These are phyloP conservation scores for Drosophila rufa DNA, from an alignment of 1,140 invertebrate species.

Conservation along the genomic window DNA sequence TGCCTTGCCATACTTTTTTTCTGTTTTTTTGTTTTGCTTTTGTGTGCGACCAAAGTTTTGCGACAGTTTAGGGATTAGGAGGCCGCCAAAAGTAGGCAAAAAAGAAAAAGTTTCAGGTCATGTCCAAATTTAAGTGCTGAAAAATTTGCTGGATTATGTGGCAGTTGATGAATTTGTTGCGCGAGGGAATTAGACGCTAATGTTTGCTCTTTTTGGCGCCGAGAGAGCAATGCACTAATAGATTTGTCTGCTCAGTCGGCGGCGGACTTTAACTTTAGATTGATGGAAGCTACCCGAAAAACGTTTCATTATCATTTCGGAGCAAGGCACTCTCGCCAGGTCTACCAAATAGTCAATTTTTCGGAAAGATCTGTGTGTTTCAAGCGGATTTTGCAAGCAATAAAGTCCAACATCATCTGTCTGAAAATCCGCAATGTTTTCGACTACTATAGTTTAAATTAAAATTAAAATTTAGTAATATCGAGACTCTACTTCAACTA, in stretches of 20 bases:
- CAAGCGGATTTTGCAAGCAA: too few relatives aligned
- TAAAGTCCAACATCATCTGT: too few relatives aligned
- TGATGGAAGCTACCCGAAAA: slow-evolving; percentile 26
- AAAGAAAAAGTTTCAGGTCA: slow-evolving; percentile 65
- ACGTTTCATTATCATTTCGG: slow-evolving; percentile 44
- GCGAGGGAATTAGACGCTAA: slow-evolving; percentile 70
- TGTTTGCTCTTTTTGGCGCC: slow-evolving; percentile 35
- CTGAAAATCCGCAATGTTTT: too few relatives aligned
- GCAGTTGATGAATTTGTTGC: slow-evolving; percentile 76
- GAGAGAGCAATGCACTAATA: slow-evolving; percentile 65
- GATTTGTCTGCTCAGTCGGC: slow-evolving; percentile 50
- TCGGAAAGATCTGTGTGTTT: not conserved
- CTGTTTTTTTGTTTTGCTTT: slow-evolving; percentile 23
- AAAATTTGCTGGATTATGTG: slow-evolving; percentile 78
- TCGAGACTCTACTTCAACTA: too few relatives aligned
- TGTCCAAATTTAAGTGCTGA: slow-evolving; percentile 81
- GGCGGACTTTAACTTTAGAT: slow-evolving; percentile 4
- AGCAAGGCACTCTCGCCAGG: not conserved
- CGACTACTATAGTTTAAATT: too few relatives aligned
- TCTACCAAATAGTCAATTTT: not conserved
- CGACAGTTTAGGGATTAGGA: slow-evolving; percentile 81
- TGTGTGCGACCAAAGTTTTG: slow-evolving; percentile 67
- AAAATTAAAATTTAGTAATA: too few relatives aligned
- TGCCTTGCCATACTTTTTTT: not conserved
- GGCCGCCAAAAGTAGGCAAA: slow-evolving; percentile 63